phyloP scores from a whole-genome alignment of 2,888 invertebrate genomes.

The Pherbina coryleti region DNA sequence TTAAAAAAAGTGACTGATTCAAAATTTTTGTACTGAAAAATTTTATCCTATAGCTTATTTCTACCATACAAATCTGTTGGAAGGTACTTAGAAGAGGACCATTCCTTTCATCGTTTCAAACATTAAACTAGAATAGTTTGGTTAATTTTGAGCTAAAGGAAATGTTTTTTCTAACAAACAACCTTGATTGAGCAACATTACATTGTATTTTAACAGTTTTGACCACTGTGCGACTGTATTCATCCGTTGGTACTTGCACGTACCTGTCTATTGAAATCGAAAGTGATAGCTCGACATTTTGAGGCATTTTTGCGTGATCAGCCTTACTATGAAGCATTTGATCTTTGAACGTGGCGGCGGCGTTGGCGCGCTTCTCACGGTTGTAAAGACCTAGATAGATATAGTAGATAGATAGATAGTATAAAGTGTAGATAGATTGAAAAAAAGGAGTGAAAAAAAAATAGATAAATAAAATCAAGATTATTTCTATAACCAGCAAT shows the following conservation, averaged over 20 bases:
- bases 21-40: too few relatives aligned
- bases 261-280: slow-evolving; percentile 27
- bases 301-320: slow-evolving; percentile 1
- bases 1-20: too few relatives aligned
- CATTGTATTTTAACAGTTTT: neutral
- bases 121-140: too few relatives aligned
- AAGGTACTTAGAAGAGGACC: too few relatives aligned
- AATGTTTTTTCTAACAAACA: too few relatives aligned
- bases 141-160: too few relatives aligned
- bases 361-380: neutral
- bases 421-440: neutral
- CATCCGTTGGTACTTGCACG: neutral
- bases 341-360: neutral
- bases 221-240: neutral
- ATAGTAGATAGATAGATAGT: neutral
- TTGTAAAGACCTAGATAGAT: neutral
- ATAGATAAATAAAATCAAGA: neutral
- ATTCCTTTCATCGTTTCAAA: too few relatives aligned
- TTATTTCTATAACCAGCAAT: too few relatives aligned
- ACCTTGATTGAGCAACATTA: too few relatives aligned
- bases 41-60: too few relatives aligned
- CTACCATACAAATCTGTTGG: too few relatives aligned
- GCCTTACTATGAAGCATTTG: neutral
- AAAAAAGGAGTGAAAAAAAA: neutral
- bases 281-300: slow-evolving; percentile 9